Evolutionary conservation across 2,113 vertebrate genomes (phyloP).

Genomic region (Amphiprion ocellaris): DNA sequence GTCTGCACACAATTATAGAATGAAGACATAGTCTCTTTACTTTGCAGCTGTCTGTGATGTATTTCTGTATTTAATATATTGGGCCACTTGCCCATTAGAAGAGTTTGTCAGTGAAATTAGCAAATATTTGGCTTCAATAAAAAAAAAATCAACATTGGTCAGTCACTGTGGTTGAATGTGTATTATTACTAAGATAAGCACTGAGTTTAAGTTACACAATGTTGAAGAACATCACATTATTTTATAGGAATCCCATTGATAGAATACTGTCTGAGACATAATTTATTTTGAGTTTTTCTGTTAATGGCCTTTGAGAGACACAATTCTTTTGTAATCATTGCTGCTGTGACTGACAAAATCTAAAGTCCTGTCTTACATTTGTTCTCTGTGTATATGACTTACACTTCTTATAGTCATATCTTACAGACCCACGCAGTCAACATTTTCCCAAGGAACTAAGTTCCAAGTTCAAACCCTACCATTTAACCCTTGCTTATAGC

Average conservation of each 20-base stretch:
- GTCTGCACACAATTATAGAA: neutral
- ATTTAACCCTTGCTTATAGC: constrained; percentile 47
- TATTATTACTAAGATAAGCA: neutral
- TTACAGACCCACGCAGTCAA: constrained; percentile 16
- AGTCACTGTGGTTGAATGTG: neutral
- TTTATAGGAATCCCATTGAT: no score
- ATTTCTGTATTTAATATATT: neutral
- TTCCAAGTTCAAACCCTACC: constrained; percentile 44
- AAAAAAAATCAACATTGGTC: neutral
- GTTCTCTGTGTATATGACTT: constrained; percentile 4
- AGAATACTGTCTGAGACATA: no score
- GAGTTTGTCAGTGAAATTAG: neutral
- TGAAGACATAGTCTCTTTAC: neutral
- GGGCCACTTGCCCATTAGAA: neutral
- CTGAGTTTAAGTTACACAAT: no score
- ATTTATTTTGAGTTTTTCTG: neutral
- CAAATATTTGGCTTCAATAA: neutral
- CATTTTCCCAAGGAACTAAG: constrained; percentile 40
- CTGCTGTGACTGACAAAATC: neutral
- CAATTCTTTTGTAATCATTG: no score
- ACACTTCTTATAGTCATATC: neutral
- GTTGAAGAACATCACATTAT: no score
- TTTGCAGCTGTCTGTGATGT: neutral
- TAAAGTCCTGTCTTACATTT: constrained; percentile 1
- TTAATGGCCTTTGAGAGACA: no score